Evolutionary conservation across 2,113 vertebrate genomes (phyloP).

Genomic region (Dolichotis patagonum): DNA sequence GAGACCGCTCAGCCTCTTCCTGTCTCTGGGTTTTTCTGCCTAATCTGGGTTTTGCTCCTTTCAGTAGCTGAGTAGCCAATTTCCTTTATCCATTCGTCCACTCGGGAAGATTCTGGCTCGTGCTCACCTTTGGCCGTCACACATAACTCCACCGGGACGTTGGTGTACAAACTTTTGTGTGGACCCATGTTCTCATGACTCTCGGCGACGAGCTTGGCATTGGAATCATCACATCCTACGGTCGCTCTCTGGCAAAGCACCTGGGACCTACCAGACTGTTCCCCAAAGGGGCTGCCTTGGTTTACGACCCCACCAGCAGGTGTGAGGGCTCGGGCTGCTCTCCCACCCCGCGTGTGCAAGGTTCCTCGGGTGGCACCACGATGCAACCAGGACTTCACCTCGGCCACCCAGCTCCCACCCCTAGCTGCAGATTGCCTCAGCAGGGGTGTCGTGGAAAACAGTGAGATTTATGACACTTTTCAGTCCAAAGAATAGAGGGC

Average conservation of each 20-base stretch:
- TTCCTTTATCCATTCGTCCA: too few relatives aligned
- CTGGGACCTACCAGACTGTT: neutral
- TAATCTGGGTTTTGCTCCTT: neutral
- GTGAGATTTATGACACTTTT: neutral
- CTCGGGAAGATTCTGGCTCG: accelerated
- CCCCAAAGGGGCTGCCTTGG: too few relatives aligned
- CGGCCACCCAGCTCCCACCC: accelerated
- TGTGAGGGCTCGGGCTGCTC: accelerated
- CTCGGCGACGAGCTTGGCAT: too few relatives aligned
- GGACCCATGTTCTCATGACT: neutral
- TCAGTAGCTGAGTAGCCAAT: neutral
- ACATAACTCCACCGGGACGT: neutral
- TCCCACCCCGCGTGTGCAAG: accelerated
- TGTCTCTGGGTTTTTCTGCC: accelerated
- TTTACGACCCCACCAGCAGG: neutral
- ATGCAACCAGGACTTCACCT: too few relatives aligned
- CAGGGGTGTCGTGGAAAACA: accelerated
- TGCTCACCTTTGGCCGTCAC: neutral
- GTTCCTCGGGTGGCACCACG: neutral
- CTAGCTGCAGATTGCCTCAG: neutral
- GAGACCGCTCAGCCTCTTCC: too few relatives aligned
- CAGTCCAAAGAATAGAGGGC: accelerated
- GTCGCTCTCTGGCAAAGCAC: neutral
- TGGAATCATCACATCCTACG: neutral
- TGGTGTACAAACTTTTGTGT: neutral